Percentiles rank a stretch among this genome's conserved stretches.
phyloP scores from a whole-genome alignment of 2,113 vertebrate species.

The Colaptes auratus region DNA sequence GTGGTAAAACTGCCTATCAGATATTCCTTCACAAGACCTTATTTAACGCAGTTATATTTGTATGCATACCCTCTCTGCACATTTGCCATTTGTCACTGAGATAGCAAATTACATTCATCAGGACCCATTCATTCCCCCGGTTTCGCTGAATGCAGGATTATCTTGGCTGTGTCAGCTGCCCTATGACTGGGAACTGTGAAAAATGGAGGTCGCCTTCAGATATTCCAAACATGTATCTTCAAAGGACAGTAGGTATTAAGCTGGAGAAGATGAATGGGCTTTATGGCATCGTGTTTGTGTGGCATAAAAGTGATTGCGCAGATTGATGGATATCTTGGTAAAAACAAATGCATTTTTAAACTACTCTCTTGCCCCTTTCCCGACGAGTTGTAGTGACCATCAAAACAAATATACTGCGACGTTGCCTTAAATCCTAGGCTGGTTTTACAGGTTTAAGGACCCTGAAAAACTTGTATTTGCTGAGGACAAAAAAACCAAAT shows the following conservation, averaged over 20 bases:
- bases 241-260: conserved; percentile 69
- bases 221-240: conserved; percentile 72
- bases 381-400: conserved; percentile 70
- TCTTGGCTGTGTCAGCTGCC: conserved; percentile 77
- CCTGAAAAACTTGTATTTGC: conserved; percentile 51
- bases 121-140: conserved; percentile 67
- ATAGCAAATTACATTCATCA: conserved; percentile 77
- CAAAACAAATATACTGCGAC: conserved; percentile 56
- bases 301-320: conserved; percentile 67
- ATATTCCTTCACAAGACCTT: conserved; percentile 66
- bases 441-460: conserved; percentile 59
- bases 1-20: conserved; percentile 49
- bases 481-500: not conserved
- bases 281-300: conserved; percentile 72
- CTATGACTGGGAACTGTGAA: conserved; percentile 70
- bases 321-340: conserved; percentile 75
- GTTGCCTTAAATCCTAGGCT: conserved; percentile 49
- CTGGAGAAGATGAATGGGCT: conserved; percentile 76
- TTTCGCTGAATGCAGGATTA: conserved; percentile 77
- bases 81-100: conserved; percentile 74
- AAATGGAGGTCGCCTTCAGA: conserved; percentile 72
- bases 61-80: conserved; percentile 62
- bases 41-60: conserved; percentile 70
- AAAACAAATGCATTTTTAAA: conserved; percentile 78
- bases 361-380: conserved; percentile 67